Evolutionary conservation across 2,888 invertebrate genomes (phyloP), one percentile per base, ranked within the genome.

Genomic region (Eumacrocentrus americanus): DNA sequence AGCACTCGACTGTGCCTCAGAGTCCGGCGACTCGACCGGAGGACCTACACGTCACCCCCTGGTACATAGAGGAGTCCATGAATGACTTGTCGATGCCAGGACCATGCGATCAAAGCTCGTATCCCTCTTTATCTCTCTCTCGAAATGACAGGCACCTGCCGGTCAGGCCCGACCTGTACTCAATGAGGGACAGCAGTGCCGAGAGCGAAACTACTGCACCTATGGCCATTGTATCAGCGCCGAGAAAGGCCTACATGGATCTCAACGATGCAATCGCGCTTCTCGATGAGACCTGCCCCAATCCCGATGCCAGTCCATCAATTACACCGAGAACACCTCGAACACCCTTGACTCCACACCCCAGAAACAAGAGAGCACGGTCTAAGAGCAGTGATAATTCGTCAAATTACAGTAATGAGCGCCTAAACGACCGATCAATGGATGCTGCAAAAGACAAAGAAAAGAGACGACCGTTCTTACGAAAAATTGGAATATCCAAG

Each of bases 361-460:
- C 77, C 2, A 65, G 76, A 1, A 79, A 68, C 47, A 79, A 77
- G 57, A 65, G 78, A 0, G 75, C 78, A 0, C 68, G 79, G 12
- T 81, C 80, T 1, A 81, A 80, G 65, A 80, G 79, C 64, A 80
- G 80, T 62, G 80, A 80, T 54, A 79, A 78, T 56, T 77, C 80
- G 0, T 78, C 77, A 1, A 79, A 77, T 53, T 79, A 76, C 62
- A 78, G 79, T 57, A 77, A 72, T 67, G 80, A 80, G 18, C 69
- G 70, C 7, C 60, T 77, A 5, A 76, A 73, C 60, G 78, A 79
- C 9, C 70, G 70, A 4, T 72, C 72, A 1, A 58, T 69, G n/a
- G 73, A 74, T 1, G 74, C 73, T 55, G 47, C 51, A 9, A 34
- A 58, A 38, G 57, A 47, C 4, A 42, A 18, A 3, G 73, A 72